phyloP scores from a whole-genome alignment of 2,888 invertebrate genomes.

The Chloroclystis v-ata region DNA sequence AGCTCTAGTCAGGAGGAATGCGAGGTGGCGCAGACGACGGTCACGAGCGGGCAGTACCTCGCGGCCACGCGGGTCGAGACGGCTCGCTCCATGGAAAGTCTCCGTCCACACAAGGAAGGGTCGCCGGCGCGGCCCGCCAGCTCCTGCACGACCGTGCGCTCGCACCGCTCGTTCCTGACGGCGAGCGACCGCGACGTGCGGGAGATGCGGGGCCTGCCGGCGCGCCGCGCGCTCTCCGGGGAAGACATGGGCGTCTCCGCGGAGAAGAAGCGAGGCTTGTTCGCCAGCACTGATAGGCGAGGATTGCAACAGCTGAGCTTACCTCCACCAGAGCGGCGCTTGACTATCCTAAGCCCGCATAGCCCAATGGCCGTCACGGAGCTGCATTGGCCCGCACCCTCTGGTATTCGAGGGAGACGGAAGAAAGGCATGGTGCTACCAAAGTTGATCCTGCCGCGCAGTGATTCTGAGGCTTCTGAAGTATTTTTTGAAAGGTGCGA shows the following conservation, averaged over 20 bases:
- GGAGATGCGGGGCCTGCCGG: conserved; percentile 81
- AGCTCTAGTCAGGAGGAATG: conserved; percentile 85
- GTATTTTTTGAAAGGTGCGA: conserved; percentile 80
- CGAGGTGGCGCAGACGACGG: conserved; percentile 72
- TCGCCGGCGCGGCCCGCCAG: conserved; percentile 76
- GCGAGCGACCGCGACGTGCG: conserved; percentile 83
- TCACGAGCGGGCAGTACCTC: conserved; percentile 74
- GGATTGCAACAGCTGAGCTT: conserved; percentile 83
- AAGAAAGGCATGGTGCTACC: conserved; percentile 86
- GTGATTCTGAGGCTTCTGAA: conserved; percentile 85
- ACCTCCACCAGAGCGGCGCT: conserved; percentile 81
- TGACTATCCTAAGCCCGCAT: conserved; percentile 89
- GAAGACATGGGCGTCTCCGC: conserved; percentile 80
- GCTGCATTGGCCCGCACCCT: conserved; percentile 79
- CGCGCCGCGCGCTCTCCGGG: conserved; percentile 80
- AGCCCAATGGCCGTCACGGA: conserved; percentile 85
- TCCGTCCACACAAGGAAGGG: conserved; percentile 77
- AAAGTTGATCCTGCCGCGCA: conserved; percentile 85
- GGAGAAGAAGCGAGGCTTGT: conserved; percentile 82
- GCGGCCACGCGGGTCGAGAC: conserved; percentile 77
- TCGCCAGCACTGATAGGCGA: conserved; percentile 81
- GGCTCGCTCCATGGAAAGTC: conserved; percentile 84
- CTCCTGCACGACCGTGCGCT: conserved; percentile 67
- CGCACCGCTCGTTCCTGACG: conserved; percentile 80
- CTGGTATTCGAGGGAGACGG: conserved; percentile 79